These are phyloP conservation scores for Galemys pyrenaicus DNA, from an alignment of 2,113 vertebrate species.

Conservation along the genomic window DNA sequence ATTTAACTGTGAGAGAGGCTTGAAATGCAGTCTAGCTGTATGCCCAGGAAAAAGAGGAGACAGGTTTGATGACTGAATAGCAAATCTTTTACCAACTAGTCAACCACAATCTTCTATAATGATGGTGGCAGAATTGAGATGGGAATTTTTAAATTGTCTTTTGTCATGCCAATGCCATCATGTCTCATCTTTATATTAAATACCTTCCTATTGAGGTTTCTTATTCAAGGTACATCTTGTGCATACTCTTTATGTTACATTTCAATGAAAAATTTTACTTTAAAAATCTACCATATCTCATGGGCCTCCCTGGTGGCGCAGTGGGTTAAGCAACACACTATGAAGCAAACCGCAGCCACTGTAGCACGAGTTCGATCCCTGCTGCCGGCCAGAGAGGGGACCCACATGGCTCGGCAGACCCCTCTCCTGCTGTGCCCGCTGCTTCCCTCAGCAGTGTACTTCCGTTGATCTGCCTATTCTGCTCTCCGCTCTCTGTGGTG, in stretches of 20 bases:
- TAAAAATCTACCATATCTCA: background rate
- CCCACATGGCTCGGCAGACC: no score
- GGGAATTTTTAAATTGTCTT: background rate
- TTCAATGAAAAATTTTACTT: conserved; percentile 10
- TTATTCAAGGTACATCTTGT: background rate
- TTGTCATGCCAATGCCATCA: background rate
- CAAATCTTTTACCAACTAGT: background rate
- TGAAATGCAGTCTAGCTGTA: background rate
- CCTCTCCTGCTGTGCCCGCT: no score
- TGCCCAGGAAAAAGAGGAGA: background rate
- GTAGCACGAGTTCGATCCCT: no score
- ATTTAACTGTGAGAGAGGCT: background rate
- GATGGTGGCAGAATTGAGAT: background rate
- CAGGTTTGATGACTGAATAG: background rate
- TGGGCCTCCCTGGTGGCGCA: no score
- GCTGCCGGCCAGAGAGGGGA: no score
- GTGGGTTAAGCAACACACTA: no score
- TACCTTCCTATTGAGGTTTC: background rate
- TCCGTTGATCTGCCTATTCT: no score
- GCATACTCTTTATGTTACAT: background rate
- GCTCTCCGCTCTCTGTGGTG: no score
- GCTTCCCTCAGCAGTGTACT: no score
- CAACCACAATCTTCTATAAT: background rate
- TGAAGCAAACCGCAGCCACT: no score
- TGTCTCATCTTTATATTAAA: background rate